Percentiles rank a stretch among this genome's conserved stretches.
phyloP scores from a whole-genome alignment of 2,888 invertebrate species.

The Leptopilina drosophilae region DNA sequence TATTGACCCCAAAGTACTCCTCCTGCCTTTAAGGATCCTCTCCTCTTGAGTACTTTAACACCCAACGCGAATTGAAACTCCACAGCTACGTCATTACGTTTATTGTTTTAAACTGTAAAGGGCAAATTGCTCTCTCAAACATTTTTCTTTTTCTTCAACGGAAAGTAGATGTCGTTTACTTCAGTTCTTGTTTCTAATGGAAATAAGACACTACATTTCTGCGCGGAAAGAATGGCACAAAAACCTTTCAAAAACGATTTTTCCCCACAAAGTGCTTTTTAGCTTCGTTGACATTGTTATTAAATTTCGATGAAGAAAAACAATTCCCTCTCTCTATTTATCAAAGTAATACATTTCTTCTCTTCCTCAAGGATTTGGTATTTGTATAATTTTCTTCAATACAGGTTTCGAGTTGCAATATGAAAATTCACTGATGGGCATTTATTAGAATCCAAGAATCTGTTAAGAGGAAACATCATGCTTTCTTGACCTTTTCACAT shows the following conservation, averaged over 20 bases:
- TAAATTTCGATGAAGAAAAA: no score
- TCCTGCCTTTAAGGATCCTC: slow-evolving; percentile 53
- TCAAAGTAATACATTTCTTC: no score
- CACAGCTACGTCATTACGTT: slow-evolving; percentile 36
- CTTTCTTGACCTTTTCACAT: slow-evolving; percentile 26
- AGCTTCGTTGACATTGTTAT: background rate
- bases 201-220: background rate
- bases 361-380: no score
- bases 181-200: slow-evolving; percentile 16
- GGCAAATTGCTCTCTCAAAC: slow-evolving; percentile 36
- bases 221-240: background rate
- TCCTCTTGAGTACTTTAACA: slow-evolving; percentile 55
- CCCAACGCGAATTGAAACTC: slow-evolving; percentile 46
- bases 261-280: background rate
- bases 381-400: no score
- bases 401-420: background rate
- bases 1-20: slow-evolving; percentile 58
- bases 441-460: background rate
- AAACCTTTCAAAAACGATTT: background rate
- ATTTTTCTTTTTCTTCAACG: slow-evolving; percentile 9
- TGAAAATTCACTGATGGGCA: background rate
- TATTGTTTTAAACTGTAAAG: slow-evolving; percentile 37
- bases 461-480: slow-evolving; percentile 3
- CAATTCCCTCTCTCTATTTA: no score
- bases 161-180: slow-evolving; percentile 24